Base-by-base conservation (phyloP, 2,113 vertebrate species). In the Atractosteus spatula region DNA sequence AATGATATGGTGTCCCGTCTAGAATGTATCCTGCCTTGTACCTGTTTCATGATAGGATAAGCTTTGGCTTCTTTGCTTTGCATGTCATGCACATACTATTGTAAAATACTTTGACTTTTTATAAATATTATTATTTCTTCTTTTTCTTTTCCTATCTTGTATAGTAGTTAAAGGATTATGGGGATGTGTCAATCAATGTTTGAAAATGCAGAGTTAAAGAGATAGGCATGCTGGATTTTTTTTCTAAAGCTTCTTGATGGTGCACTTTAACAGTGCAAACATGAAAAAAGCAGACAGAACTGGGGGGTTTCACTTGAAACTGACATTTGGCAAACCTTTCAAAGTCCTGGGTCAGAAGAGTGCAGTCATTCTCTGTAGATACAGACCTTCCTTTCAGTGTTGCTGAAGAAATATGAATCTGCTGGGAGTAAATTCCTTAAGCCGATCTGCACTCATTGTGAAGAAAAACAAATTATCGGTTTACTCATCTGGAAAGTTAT, bases 401-500 rank as follows among this genome's bases (percentile, higher is more conserved):
- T 29, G 4, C 62, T 8, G 17, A 4, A 16, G 62, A 63, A 63
- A 63, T 63, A 63, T 63, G 62, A 63, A 51, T 51, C 47, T 51
- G 5, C 47, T 51, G 47, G 47, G 5, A 51, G 47, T 63, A 63
- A 63, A 63, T 29, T 63, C 62, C 42, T 51, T 51, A 51, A 51
- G 47, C 64, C 43, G 42, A 8, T n/a, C 43, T 44, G 41, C 41
- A 43, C 63, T 45, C 41, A 13, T 12, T 14, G 41, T 66, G 63
- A 14, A 66, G 41, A 66, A 44, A 66, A 66, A 45, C 63, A 66
- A 44, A 66, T 66, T 11, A 66, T 45, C 41, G 63, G 63, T 5
- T 66, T 66, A 66, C 42, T 43, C 63, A n/a, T 13, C 10, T 44
- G 42, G 41, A 66, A 44, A 66, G 63, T 44, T 12, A 13, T 43